A percentile compares a stretch with the other conserved stretches of the same genome.
Conservation (phyloP, 2,888 invertebrate genomes). For the Ashinkailepas kermadecensis region DNA sequence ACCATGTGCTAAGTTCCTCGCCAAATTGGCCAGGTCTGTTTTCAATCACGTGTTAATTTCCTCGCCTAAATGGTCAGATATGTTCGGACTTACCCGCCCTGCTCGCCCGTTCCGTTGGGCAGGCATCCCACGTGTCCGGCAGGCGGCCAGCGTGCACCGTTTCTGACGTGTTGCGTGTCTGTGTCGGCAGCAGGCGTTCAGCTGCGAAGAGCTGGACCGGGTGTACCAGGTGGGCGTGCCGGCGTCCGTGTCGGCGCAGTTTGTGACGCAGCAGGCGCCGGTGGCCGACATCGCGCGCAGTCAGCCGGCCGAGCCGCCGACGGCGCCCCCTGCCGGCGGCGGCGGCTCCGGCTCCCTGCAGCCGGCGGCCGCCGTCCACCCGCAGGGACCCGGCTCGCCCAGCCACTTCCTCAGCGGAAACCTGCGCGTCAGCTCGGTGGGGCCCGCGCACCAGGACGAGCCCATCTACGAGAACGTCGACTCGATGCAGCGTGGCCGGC, state of each 20-base stretch:
- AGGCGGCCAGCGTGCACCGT: too few species aligned
- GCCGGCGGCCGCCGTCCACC: background rate
- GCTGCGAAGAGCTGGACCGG: constrained; percentile 11
- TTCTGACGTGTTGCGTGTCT: background rate
- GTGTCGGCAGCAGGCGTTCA: background rate
- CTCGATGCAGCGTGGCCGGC: constrained; percentile 40
- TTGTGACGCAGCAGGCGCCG: background rate
- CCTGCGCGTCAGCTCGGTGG: constrained; percentile 11
- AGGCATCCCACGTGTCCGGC: too few species aligned
- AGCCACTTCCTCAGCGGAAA: constrained; percentile 12
- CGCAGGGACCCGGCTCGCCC: constrained; percentile 13
- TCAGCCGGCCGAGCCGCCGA: constrained; percentile 4
- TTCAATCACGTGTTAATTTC: too few species aligned
- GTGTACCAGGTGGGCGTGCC: background rate
- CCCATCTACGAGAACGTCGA: constrained; percentile 77
- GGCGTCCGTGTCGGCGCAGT: background rate
- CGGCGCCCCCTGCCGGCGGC: background rate
- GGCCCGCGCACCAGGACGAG: constrained; percentile 45
- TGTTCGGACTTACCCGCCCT: too few species aligned
- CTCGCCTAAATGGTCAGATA: too few species aligned
- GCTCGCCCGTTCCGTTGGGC: too few species aligned
- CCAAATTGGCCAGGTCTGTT: too few species aligned
- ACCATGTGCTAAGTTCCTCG: too few species aligned
- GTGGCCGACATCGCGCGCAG: constrained; percentile 9
- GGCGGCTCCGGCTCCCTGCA: background rate